Evolutionary conservation across 2,113 vertebrate genomes (phyloP).

Genomic region (Halichoeres trimaculatus): DNA sequence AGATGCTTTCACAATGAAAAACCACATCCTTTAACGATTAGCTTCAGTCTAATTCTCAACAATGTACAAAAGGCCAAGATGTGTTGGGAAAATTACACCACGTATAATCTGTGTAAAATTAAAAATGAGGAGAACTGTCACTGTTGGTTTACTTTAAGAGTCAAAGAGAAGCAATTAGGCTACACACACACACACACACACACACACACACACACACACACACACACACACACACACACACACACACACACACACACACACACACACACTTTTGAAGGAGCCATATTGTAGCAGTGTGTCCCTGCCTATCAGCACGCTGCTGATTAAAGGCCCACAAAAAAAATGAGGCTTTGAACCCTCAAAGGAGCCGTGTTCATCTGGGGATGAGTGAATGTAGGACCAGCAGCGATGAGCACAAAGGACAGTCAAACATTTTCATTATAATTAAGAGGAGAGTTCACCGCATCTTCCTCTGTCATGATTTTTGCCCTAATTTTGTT

Average conservation of each 20-base stretch:
- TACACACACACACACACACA: too few relatives aligned
- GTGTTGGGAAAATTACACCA: not conserved
- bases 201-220: slow-evolving; percentile 9
- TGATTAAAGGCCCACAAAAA: slow-evolving; percentile 67
- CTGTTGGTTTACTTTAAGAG: slow-evolving; percentile 32
- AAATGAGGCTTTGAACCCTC: slow-evolving; percentile 54
- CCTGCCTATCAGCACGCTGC: slow-evolving; percentile 50
- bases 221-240: slow-evolving; percentile 5
- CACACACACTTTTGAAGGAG: not conserved
- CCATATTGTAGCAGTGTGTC: slow-evolving; percentile 20
- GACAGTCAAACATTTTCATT: slow-evolving; percentile 65
- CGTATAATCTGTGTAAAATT: slow-evolving; percentile 9
- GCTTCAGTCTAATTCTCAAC: slow-evolving; percentile 17
- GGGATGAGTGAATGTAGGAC: slow-evolving; percentile 72
- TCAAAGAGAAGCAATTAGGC: slow-evolving; percentile 35
- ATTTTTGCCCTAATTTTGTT: slow-evolving; percentile 16
- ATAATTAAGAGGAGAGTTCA: slow-evolving; percentile 53
- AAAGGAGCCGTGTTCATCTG: slow-evolving; percentile 68
- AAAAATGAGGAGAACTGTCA: not conserved
- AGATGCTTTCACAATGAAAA: not conserved
- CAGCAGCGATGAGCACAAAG: slow-evolving; percentile 60
- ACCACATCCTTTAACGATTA: not conserved
- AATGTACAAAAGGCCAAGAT: not conserved
- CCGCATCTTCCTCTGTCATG: slow-evolving; percentile 37
- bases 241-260: too few relatives aligned